Conservation (phyloP, 2,113 vertebrate species). For the Varanus salvator region DNA sequence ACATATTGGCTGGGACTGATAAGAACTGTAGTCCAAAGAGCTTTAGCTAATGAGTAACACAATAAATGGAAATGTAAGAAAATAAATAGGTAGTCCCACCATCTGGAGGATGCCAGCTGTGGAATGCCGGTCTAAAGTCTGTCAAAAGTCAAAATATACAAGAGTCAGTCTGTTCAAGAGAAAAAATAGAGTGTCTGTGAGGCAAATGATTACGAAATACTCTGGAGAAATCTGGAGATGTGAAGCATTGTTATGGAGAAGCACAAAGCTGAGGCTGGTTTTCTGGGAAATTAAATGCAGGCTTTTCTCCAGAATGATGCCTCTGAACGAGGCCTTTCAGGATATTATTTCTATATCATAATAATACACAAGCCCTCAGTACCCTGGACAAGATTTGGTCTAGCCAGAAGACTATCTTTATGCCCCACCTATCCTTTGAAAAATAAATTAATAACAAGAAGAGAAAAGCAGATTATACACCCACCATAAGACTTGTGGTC, state of each 20-base stretch:
- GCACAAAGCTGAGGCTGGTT: background rate
- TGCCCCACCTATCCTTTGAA: background rate
- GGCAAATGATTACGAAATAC: background rate
- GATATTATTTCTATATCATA: background rate
- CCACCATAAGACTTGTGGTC: constrained; percentile 41
- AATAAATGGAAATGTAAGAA: no score
- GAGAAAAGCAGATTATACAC: constrained; percentile 37
- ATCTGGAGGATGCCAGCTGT: background rate
- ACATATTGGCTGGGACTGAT: background rate
- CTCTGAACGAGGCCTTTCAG: background rate
- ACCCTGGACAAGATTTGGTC: background rate
- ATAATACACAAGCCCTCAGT: background rate
- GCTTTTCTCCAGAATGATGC: background rate
- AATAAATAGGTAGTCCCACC: background rate
- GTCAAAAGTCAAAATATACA: background rate
- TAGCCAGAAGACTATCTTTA: accelerated
- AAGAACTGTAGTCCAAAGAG: background rate
- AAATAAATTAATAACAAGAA: constrained; percentile 20
- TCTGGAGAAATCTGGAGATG: background rate
- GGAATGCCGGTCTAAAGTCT: background rate
- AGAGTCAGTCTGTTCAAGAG: background rate
- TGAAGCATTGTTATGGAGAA: background rate
- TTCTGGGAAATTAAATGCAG: background rate
- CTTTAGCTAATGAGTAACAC: no score
- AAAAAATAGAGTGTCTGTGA: background rate